Percentiles rank a stretch among this genome's conserved stretches.
Conservation (phyloP, 2,113 vertebrate genomes). For the Pachycephala philippinensis region DNA sequence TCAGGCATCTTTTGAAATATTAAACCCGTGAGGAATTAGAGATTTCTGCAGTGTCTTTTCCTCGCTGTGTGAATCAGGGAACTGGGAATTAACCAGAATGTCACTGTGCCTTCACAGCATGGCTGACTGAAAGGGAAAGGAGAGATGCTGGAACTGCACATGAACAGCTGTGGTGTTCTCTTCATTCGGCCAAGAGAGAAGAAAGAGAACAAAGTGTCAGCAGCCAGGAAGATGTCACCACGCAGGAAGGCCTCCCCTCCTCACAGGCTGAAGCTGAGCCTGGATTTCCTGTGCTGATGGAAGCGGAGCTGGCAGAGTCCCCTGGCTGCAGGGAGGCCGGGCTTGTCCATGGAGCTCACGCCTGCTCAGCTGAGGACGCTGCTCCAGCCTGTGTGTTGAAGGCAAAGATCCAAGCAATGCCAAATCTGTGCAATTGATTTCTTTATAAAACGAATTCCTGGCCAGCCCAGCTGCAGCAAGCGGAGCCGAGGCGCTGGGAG, state of each 20-base stretch:
- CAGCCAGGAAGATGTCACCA: neutral
- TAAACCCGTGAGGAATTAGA: neutral
- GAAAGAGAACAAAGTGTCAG: neutral
- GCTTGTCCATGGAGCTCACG: neutral
- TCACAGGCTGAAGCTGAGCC: neutral
- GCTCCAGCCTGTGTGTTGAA: neutral
- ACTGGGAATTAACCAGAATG: neutral
- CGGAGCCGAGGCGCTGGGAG: accelerated
- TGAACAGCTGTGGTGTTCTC: neutral
- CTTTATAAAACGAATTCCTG: neutral
- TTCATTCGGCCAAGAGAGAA: neutral
- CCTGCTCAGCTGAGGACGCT: neutral
- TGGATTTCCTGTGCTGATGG: neutral
- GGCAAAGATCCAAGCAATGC: neutral
- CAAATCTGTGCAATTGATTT: neutral
- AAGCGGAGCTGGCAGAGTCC: neutral
- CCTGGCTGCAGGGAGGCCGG: neutral
- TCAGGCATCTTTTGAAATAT: too few relatives aligned
- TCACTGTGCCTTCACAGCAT: neutral
- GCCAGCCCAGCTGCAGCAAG: neutral
- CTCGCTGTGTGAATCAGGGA: neutral
- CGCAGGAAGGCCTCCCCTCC: neutral
- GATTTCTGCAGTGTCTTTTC: neutral
- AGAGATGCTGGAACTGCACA: neutral
- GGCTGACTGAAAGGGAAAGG: neutral